A percentile compares a stretch with the other conserved stretches of the same genome.
These are phyloP conservation scores for Leucophenga varia DNA, from an alignment of 1,140 invertebrate species.

Conservation along the genomic window DNA sequence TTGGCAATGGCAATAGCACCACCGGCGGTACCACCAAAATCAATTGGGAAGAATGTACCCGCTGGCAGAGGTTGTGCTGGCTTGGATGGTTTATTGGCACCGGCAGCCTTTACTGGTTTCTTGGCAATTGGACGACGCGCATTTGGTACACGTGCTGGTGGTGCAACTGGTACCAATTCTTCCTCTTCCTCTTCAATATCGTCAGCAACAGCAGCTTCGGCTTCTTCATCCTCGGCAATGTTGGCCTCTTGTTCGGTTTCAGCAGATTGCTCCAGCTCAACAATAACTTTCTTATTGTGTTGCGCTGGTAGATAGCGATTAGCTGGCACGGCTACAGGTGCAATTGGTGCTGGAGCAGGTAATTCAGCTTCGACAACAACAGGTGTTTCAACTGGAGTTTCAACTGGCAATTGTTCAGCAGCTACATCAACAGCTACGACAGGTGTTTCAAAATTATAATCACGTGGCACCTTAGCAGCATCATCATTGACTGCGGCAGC, in stretches of 20 bases:
- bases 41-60: slow-evolving; percentile 66
- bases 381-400: slow-evolving; percentile 9
- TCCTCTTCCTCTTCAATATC: slow-evolving; percentile 37
- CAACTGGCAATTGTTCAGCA: slow-evolving; percentile 19
- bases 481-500: slow-evolving; percentile 27
- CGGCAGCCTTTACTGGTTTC: slow-evolving; percentile 30
- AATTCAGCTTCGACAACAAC: slow-evolving; percentile 38
- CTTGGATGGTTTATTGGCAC: slow-evolving; percentile 28
- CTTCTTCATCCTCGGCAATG: slow-evolving; percentile 38
- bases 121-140: slow-evolving; percentile 38
- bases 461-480: slow-evolving; percentile 46
- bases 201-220: slow-evolving; percentile 28
- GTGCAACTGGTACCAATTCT: slow-evolving; percentile 22
- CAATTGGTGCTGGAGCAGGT: slow-evolving; percentile 38
- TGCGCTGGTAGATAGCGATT: slow-evolving; percentile 48
- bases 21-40: slow-evolving; percentile 60
- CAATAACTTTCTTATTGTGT: slow-evolving; percentile 45
- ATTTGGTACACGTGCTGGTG: slow-evolving; percentile 32
- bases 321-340: slow-evolving; percentile 36
- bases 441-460: slow-evolving; percentile 32
- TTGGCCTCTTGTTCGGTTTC: slow-evolving; percentile 55
- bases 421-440: not conserved
- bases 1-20: slow-evolving; percentile 67
- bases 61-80: slow-evolving; percentile 38
- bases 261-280: slow-evolving; percentile 48